These are phyloP conservation scores for Gila robusta DNA, from an alignment of 2,797 vertebrate genomes.

Conservation along the genomic window DNA sequence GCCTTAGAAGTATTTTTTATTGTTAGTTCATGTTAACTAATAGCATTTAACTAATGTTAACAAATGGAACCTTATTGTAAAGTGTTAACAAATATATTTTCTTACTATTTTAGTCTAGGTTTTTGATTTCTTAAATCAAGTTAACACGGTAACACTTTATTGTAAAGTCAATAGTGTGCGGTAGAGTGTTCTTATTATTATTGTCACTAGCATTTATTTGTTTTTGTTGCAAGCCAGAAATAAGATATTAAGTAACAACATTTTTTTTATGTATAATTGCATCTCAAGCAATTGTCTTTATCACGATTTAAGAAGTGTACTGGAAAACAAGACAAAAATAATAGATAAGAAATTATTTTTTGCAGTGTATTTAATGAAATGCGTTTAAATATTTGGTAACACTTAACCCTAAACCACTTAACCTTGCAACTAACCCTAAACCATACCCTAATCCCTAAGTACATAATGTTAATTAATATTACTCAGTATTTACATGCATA, in stretches of 20 bases:
- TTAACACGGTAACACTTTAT: background rate
- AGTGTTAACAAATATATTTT: background rate
- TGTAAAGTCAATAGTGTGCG: too few relatives aligned
- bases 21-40: background rate
- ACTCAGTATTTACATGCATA: background rate
- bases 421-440: background rate
- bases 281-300: background rate
- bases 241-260: too few relatives aligned
- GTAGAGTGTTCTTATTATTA: too few relatives aligned
- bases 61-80: background rate
- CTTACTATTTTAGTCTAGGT: background rate
- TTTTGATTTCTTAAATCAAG: background rate
- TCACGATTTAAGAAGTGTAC: background rate
- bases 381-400: background rate
- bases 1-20: too few relatives aligned
- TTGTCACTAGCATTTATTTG: background rate
- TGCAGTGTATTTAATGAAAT: background rate
- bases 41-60: background rate
- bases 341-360: background rate
- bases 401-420: background rate
- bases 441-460: background rate
- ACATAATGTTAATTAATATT: background rate
- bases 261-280: too few relatives aligned
- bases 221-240: background rate
- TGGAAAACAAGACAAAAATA: background rate